These are phyloP conservation scores for Scaptomyza reducta DNA, from an alignment of 2,888 invertebrate species.

Conservation along the genomic window DNA sequence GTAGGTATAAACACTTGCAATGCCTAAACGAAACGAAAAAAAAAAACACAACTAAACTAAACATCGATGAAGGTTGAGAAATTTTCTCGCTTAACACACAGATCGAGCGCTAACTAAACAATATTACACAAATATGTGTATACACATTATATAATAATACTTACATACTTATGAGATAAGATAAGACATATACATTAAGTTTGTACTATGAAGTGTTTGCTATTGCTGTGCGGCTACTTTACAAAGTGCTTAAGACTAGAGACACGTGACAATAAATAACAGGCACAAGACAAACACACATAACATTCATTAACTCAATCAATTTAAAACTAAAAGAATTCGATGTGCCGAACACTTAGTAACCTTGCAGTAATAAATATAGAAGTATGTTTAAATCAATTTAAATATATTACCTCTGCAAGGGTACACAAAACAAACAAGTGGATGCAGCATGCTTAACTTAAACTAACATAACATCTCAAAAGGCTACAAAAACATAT, in stretches of 20 bases:
- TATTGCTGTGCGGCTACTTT: constrained; percentile 34
- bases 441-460: constrained; percentile 68
- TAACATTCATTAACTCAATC: constrained; percentile 14
- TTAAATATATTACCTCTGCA: constrained; percentile 3
- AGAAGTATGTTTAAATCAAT: not conserved
- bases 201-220: constrained; percentile 14
- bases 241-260: constrained; percentile 61
- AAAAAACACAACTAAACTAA: constrained; percentile 15
- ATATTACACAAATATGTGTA: constrained; percentile 19
- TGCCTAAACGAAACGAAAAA: not conserved
- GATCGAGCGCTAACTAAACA: constrained; percentile 29
- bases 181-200: constrained; percentile 19
- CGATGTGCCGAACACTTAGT: constrained; percentile 11
- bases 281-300: constrained; percentile 49
- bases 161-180: constrained; percentile 31
- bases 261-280: constrained; percentile 25
- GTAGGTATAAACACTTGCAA: constrained; percentile 12
- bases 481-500: constrained; percentile 24
- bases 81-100: constrained; percentile 18
- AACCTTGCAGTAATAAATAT: constrained; percentile 11
- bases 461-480: constrained; percentile 50
- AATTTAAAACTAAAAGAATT: constrained; percentile 5
- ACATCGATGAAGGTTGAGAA: constrained; percentile 9
- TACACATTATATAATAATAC: constrained; percentile 16
- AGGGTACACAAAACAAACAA: constrained; percentile 21